Base-by-base conservation (phyloP, 2,888 invertebrate genomes). In the Anoncus sp. region DNA sequence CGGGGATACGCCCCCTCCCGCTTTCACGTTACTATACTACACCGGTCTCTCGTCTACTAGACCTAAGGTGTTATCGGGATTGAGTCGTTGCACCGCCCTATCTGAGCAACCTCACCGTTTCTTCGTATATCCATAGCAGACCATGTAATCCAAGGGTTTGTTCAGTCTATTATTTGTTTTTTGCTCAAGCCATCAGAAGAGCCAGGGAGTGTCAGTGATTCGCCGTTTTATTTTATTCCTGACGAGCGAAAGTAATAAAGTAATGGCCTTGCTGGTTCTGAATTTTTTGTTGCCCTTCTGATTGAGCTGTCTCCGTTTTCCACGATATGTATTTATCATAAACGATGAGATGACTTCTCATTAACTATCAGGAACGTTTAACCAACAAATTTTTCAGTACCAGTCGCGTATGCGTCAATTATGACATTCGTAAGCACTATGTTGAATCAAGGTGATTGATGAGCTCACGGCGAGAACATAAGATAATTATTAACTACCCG, bases 81-180 rank as follows among this genome's bases (percentile, higher is more conserved):
- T 84, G 88, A 87, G 84, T 85, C 84, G 86, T 84, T 79, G 76
- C 63, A 66, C 57, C 72, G 72, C 59, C 49, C 71, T 75, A 73
- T 79, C 78, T 55, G 66, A 53, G 66, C 45, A 71, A 59, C 24
- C 74, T 71, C 43, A 66, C 65, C 51, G 55, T 43, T 18, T 77
- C 66, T 31, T 16, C 35, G 12, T 66, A 62, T 71, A 57, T 63
- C 57, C 51, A 63, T 63, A 16, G 55, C 24, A 20, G 53, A 31
- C 47, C 24, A 60, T 57, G 51, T 71, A 70, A 79, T 79, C 73
- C 75, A 35, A n/a, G 24, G 57, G 24, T 55, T 69, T 24, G 62
- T 60, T 38, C 69, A 16, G 59, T 57, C 53, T 63, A 31, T 59
- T 69, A 67, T 67, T 75, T 72, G 31, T 63, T 77, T 72, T 40